Percentiles rank a stretch among this genome's conserved stretches.
Conservation (phyloP, 92 coral and sea anemone genomes). For the Hydrozoanthus gracilis region DNA sequence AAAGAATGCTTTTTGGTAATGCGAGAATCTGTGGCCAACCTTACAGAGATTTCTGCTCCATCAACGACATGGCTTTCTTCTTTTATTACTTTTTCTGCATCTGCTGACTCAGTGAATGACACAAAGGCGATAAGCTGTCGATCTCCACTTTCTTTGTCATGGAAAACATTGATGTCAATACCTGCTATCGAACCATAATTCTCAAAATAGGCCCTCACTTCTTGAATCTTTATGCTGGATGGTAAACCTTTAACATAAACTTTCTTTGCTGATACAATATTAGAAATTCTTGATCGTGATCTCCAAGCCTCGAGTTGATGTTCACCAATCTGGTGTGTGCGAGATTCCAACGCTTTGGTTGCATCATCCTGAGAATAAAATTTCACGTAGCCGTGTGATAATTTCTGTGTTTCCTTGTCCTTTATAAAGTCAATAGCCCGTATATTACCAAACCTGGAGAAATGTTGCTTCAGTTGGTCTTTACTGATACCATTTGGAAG, state of each 20-base stretch:
- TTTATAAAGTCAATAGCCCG: constrained; percentile 62
- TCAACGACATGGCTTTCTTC: constrained; percentile 44
- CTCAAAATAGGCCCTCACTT: constrained; percentile 62
- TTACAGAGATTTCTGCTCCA: constrained; percentile 32
- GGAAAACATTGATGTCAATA: constrained; percentile 59
- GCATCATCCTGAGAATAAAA: constrained; percentile 60
- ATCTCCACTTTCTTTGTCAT: constrained; percentile 17
- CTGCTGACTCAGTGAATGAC: constrained; percentile 48
- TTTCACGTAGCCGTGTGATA: constrained; percentile 62
- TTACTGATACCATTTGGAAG: constrained; percentile 60
- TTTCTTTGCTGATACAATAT: constrained; percentile 47
- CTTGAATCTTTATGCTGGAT: constrained; percentile 55
- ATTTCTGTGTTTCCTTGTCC: constrained; percentile 35
- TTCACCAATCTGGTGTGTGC: constrained; percentile 46
- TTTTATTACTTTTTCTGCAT: constrained; percentile 34
- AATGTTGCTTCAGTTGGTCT: constrained; percentile 48
- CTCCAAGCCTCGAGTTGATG: constrained; percentile 13
- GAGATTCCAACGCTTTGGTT: constrained; percentile 49
- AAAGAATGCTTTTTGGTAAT: constrained; percentile 31
- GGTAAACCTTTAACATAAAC: constrained; percentile 57
- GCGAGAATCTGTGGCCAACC: constrained; percentile 52
- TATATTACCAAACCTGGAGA: constrained; percentile 59
- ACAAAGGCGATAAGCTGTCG: constrained; percentile 47
- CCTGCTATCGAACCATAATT: constrained; percentile 57
- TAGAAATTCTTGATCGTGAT: constrained; percentile 41